Conservation (phyloP, 2,113 vertebrate genomes). For the Phaethornis superciliosus region DNA sequence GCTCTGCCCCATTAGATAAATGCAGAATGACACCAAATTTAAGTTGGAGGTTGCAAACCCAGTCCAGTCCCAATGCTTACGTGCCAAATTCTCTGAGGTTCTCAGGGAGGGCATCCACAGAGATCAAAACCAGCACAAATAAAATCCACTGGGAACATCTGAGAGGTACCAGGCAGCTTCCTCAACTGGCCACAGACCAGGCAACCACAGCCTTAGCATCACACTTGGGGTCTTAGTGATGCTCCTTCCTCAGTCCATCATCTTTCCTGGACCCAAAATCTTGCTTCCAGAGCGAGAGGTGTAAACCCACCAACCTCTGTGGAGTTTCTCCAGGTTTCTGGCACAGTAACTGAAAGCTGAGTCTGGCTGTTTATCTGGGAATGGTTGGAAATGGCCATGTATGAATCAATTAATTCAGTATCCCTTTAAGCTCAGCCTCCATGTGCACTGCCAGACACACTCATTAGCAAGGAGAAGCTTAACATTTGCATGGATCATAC, state of each 20-base stretch:
- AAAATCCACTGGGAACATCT: neutral
- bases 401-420: neutral
- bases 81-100: neutral
- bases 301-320: neutral
- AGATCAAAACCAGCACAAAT: neutral
- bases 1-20: neutral
- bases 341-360: slow-evolving; percentile 24
- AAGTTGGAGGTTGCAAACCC: neutral
- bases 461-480: neutral
- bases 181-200: neutral
- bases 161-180: neutral
- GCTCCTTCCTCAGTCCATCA: neutral
- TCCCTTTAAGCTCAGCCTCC: neutral
- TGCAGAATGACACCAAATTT: neutral
- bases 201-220: neutral
- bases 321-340: slow-evolving; percentile 50
- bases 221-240: neutral
- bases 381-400: neutral
- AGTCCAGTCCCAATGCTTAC: neutral
- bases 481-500: neutral
- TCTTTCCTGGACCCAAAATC: neutral
- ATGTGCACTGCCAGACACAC: neutral
- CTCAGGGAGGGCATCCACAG: neutral
- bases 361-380: neutral
- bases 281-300: neutral